Conservation (phyloP, 1,140 invertebrate genomes). For the Drosophila arizonae region DNA sequence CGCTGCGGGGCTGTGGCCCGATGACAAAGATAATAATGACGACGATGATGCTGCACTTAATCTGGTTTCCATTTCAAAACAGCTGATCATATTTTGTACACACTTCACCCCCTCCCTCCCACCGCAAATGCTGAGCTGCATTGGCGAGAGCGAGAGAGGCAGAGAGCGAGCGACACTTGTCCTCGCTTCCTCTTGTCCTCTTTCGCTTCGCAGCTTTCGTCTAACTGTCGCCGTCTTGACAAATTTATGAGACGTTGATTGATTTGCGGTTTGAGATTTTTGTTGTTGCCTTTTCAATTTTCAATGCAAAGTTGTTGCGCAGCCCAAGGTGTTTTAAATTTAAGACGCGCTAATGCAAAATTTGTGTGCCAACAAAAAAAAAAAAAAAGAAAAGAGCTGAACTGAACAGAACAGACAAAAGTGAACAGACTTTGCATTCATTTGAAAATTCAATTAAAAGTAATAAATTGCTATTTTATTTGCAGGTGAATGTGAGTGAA, state of each 20-base stretch:
- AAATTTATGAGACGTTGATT: slow-evolving; percentile 82
- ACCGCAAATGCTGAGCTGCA: not conserved
- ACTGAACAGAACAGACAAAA: not conserved
- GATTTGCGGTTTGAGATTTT: slow-evolving; percentile 68
- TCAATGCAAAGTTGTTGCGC: slow-evolving; percentile 25
- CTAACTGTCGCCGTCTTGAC: slow-evolving; percentile 69
- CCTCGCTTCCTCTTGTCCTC: not conserved
- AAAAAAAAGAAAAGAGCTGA: slow-evolving; percentile 24
- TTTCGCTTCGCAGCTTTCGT: slow-evolving; percentile 30
- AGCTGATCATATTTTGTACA: slow-evolving; percentile 47
- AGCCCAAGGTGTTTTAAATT: slow-evolving; percentile 32
- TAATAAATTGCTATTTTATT: slow-evolving; percentile 56
- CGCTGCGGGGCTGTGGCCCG: slow-evolving; percentile 17
- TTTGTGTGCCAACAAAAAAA: slow-evolving; percentile 45
- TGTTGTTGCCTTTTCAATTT: slow-evolving; percentile 22
- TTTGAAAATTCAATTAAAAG: slow-evolving; percentile 68
- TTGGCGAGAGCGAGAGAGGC: not conserved
- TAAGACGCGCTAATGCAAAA: slow-evolving; percentile 27
- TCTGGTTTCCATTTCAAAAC: slow-evolving; percentile 68
- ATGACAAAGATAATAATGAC: slow-evolving; percentile 44
- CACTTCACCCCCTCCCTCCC: not conserved
- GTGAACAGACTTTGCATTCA: slow-evolving; percentile 31
- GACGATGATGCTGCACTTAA: slow-evolving; percentile 77
- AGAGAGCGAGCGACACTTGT: not conserved
- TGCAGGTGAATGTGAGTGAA: slow-evolving; percentile 9